Conservation (phyloP, 2,888 invertebrate species). For the Seira musarum region DNA sequence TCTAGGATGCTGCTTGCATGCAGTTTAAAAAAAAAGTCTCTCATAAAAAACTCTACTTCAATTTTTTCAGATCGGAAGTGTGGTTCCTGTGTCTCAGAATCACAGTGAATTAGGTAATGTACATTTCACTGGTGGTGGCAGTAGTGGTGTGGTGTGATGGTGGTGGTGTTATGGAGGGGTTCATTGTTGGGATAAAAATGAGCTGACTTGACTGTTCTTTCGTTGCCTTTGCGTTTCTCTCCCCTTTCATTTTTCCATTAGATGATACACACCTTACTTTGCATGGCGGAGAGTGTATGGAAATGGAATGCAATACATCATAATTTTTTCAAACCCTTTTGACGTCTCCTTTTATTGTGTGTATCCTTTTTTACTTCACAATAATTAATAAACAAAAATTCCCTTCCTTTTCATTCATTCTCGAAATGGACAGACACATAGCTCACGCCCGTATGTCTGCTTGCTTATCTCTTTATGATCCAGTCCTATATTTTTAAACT, state of each 20-base stretch:
- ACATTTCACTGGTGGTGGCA: too few species aligned
- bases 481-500: neutral
- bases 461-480: too few species aligned
- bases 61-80: conserved; percentile 59
- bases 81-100: conserved; percentile 54
- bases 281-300: conserved; percentile 3
- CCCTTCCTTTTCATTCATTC: too few species aligned
- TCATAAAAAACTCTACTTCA: conserved; percentile 12
- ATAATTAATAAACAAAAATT: too few species aligned
- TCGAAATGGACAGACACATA: too few species aligned
- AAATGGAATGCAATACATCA: conserved; percentile 39
- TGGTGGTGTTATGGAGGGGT: too few species aligned
- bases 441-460: too few species aligned
- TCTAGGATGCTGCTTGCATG: too few species aligned
- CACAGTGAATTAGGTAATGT: conserved; percentile 17
- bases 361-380: too few species aligned
- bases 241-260: conserved; percentile 37
- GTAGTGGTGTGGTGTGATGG: too few species aligned
- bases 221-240: conserved; percentile 20
- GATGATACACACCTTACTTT: conserved; percentile 41
- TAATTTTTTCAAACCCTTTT: conserved; percentile 21
- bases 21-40: too few species aligned
- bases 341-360: conserved; percentile 24
- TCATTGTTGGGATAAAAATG: conserved; percentile 24
- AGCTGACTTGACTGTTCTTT: conserved; percentile 30